Evolutionary conservation across 2,888 invertebrate genomes (phyloP).

Genomic region (Caradrina clavipalpis): DNA sequence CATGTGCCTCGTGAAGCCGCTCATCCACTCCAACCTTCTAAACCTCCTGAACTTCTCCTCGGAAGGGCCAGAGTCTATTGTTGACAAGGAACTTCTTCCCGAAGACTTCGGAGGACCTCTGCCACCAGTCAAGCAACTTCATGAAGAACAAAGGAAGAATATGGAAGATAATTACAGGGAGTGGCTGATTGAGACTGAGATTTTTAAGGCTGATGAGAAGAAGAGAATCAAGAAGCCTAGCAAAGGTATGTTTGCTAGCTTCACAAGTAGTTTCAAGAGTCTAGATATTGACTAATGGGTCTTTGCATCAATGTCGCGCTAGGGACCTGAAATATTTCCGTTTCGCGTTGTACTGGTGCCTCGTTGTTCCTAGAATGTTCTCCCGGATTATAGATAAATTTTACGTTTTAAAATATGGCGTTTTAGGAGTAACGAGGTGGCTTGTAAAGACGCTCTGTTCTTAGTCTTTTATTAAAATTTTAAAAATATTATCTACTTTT

Average conservation of each 20-base stretch:
- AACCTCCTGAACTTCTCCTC: slow-evolving; percentile 91
- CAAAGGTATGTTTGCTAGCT: slow-evolving; percentile 87
- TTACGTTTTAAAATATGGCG: slow-evolving; percentile 5
- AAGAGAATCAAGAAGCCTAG: slow-evolving; percentile 87
- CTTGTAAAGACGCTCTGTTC: neutral
- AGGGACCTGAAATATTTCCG: slow-evolving; percentile 71
- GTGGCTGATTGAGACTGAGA: slow-evolving; percentile 92
- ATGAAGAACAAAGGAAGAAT: slow-evolving; percentile 89
- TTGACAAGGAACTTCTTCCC: slow-evolving; percentile 84
- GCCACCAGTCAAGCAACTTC: slow-evolving; percentile 87
- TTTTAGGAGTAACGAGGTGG: slow-evolving; percentile 17
- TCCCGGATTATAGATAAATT: slow-evolving; percentile 22
- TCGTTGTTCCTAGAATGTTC: slow-evolving; percentile 31
- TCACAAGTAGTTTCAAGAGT: slow-evolving; percentile 88
- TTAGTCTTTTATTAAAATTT: neutral
- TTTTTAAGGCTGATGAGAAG: slow-evolving; percentile 89
- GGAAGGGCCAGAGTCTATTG: slow-evolving; percentile 86
- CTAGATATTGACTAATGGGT: slow-evolving; percentile 85
- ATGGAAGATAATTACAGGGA: slow-evolving; percentile 91
- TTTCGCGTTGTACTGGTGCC: slow-evolving; percentile 28
- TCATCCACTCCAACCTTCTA: slow-evolving; percentile 92
- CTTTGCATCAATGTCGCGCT: slow-evolving; percentile 55
- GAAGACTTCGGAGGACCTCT: slow-evolving; percentile 92
- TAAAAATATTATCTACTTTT: neutral
- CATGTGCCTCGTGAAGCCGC: slow-evolving; percentile 92